Evolutionary conservation across 30 jellyfish, hydroid and myxozoan genomes (phyloP).

Genomic region (Aurelia aurita complex sp. Pacific): DNA sequence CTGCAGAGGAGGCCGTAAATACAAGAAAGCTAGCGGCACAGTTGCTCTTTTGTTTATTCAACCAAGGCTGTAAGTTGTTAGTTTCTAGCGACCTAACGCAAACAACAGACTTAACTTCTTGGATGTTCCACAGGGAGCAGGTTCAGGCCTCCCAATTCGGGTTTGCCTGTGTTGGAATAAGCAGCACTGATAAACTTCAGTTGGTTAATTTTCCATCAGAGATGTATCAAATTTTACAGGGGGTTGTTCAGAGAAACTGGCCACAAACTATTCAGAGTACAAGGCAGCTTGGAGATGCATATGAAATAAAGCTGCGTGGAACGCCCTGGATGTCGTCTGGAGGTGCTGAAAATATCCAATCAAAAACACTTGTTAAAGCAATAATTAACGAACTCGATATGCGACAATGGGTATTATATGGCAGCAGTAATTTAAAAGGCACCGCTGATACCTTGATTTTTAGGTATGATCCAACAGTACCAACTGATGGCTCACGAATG

Average conservation of each 20-base stretch:
- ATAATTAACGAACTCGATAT: conserved; percentile 13
- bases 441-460: conserved; percentile 39
- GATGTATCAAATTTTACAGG: background rate
- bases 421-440: conserved; percentile 18
- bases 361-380: conserved; percentile 19
- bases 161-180: conserved; percentile 3
- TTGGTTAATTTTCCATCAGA: conserved; percentile 6
- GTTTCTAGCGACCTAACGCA: conserved; percentile 16
- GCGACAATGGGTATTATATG: conserved; percentile 38
- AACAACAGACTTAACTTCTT: background rate
- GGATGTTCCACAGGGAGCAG: conserved; percentile 29
- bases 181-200: background rate
- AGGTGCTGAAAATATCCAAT: conserved; percentile 13
- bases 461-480: conserved; percentile 15
- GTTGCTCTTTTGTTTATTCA: conserved; percentile 2
- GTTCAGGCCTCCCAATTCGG: conserved; percentile 3
- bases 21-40: background rate
- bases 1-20: conserved; percentile 7
- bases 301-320: conserved; percentile 56
- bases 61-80: conserved; percentile 1
- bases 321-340: conserved; percentile 58
- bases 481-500: conserved; percentile 8
- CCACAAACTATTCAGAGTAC: conserved; percentile 13
- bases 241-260: conserved; percentile 25
- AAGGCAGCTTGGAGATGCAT: background rate